These are phyloP conservation scores for Cololabis saira DNA, from an alignment of 2,113 vertebrate genomes.

Conservation along the genomic window DNA sequence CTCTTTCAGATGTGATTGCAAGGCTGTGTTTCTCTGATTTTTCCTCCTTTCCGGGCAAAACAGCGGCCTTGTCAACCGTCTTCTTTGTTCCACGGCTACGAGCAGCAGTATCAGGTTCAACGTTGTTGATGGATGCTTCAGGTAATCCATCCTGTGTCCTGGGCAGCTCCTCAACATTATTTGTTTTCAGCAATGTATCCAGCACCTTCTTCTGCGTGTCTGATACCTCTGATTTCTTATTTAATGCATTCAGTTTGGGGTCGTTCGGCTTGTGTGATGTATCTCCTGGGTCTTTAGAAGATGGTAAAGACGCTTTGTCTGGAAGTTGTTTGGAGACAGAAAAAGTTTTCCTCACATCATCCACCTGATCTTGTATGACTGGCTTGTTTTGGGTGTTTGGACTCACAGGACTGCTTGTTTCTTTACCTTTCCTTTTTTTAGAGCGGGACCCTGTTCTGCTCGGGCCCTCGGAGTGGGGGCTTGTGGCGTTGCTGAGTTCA, in stretches of 20 bases:
- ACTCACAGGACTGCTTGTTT: conserved; percentile 48
- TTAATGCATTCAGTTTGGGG: conserved; percentile 3
- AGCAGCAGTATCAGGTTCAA: conserved; percentile 55
- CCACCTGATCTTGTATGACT: conserved; percentile 17
- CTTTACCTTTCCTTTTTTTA: conserved; percentile 63
- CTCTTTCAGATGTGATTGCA: conserved; percentile 20
- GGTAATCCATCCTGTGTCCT: conserved; percentile 24
- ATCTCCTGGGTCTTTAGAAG: conserved; percentile 16
- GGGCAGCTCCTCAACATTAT: conserved; percentile 8
- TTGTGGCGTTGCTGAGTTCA: conserved; percentile 22
- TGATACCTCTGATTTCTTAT: conserved; percentile 7
- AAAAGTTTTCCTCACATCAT: neutral
- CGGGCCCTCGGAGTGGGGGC: conserved; percentile 37
- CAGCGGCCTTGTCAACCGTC: conserved; percentile 32
- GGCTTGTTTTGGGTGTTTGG: conserved; percentile 51
- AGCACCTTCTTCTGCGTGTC: conserved; percentile 27
- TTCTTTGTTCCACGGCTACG: conserved; percentile 53
- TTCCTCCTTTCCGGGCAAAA: conserved; percentile 53
- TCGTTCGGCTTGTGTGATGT: conserved; percentile 22
- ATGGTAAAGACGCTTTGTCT: conserved; percentile 26
- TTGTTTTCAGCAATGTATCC: conserved; percentile 11
- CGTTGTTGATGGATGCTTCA: conserved; percentile 40
- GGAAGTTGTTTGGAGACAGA: conserved; percentile 17
- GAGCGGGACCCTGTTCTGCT: conserved; percentile 51
- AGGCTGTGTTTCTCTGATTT: conserved; percentile 12